Evolutionary conservation across 2,113 vertebrate genomes (phyloP), one percentile per base, ranked within the genome.

Genomic region (Pollachius pollachius): DNA sequence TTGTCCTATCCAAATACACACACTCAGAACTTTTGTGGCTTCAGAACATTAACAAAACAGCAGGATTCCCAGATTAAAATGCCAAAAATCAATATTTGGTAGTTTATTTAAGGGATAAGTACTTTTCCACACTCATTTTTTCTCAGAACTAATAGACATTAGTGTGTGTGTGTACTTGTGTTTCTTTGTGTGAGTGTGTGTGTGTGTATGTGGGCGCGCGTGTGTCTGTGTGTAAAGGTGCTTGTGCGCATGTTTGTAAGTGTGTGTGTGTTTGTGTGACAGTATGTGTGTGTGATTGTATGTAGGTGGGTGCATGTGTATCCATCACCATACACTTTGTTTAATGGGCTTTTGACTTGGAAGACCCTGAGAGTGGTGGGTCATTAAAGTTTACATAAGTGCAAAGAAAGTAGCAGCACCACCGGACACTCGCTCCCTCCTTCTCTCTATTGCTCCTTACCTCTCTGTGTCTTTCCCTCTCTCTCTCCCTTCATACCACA

Each of bases 381-480:
- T 85, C 85, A 84, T 88, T 85, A 85, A 83, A 77, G 78, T 81
- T 86, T 70, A 88, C 72, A 83, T 90, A 85, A 88, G 84, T 79
- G 69, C 65, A 76, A 67, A 73, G 76, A 65, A 80, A 85, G 83
- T 81, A 84, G 73, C 52, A 75, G 81, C 71, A 23, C 67, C 78
- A 74, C 69, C 75, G 72, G 79, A 52, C 68, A 71, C 62, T 66
- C 68, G 68, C 68, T 13, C 67, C 78, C 71, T 59, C 68, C 25
- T 60, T 64, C 30, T 4, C 63, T 65, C 34, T 65, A 1, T 37
- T 30, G 17, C 15, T 64, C 25, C 72, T 67, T 57, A 52, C 57
- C 65, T 13, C 61, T 62, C 63, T n/a, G 27, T 5, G 1, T 5
- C 4, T 34, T 15, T 13, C 23, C n/a, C 62, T 30, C 64, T 54